Base-by-base conservation (phyloP, 2,888 invertebrate genomes). In the Trypoxylon attenuatum region DNA sequence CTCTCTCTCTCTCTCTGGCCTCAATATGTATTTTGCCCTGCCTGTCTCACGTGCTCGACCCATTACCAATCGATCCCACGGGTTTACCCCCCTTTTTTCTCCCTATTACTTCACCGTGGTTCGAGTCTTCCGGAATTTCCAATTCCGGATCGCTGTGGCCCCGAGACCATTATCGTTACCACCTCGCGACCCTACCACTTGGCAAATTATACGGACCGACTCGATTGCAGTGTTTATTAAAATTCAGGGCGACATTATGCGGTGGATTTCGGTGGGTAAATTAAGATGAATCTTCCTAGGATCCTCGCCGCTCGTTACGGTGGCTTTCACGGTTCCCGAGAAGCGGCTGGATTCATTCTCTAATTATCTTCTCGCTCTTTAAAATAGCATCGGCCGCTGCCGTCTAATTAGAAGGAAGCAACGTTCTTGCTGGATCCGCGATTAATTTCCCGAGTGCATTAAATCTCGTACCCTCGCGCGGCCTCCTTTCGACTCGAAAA, bases 341-440 rank as follows among this genome's bases (percentile, higher is more conserved):
- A n/a, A n/a, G 19, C 21, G 6, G 10, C n/a, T 18, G 13, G 10
- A 25, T 21, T 53, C 15, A 21, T 27, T 19, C 39, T 43, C 49
- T 61, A 61, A 64, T 64, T 47, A 55, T 52, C 56, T 50, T 5
- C 19, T 33, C 42, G 29, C 39, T 16, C 19, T 23, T 16, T 19
- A 3, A 6, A 41, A 47, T 45, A 18, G 19, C 42, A 27, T 66
- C 56, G 43, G 55, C 16, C 49, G 21, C 56, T 39, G 55, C 16
- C 49, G 21, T 43, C 65, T 63, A 65, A 65, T 65, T 65, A 63
- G 63, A 39, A 4, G 23, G 8, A 6, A 1, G 41, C 45, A 41
- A 50, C n/a, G 42, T 4, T 21, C 25, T 22, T 27, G 19, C 25
- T 43, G 52, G 51, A 47, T 45, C 33, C 33, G 18, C 63, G 57